Percentiles rank a stretch among this genome's conserved stretches.
Conservation (phyloP, 2,888 invertebrate species). For the Cephus spinipes region DNA sequence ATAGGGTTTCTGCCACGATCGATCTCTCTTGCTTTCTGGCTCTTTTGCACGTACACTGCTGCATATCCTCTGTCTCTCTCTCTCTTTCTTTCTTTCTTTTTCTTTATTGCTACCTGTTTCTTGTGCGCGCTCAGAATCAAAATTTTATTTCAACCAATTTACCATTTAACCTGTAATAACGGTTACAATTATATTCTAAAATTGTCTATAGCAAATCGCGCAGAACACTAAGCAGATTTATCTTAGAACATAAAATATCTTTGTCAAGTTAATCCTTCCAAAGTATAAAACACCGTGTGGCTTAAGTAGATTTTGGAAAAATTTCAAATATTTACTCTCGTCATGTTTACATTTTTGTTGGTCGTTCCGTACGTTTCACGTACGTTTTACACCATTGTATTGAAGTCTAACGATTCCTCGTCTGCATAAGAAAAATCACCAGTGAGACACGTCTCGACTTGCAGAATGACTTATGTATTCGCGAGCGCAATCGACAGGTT, state of each 20-base stretch:
- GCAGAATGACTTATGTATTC: neutral
- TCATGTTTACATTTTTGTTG: neutral
- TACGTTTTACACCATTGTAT: too few species aligned
- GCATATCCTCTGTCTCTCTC: constrained; percentile 12
- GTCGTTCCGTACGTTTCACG: neutral
- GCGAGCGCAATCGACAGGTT: neutral
- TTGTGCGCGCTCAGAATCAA: neutral
- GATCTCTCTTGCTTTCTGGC: constrained; percentile 14
- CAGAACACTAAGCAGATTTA: neutral
- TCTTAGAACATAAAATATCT: neutral
- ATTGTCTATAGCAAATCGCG: neutral
- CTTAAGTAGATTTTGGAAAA: neutral
- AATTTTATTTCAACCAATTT: neutral
- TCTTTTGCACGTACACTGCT: neutral
- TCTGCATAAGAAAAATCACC: neutral
- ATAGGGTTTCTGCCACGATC: constrained; percentile 10
- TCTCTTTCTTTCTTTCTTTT: constrained; percentile 3
- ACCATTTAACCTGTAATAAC: too few species aligned
- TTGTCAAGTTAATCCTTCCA: neutral
- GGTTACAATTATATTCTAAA: neutral
- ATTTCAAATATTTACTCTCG: neutral
- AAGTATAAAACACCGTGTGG: too few species aligned
- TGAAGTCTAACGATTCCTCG: neutral
- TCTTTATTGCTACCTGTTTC: neutral
- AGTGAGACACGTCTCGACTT: neutral